Evolutionary conservation across 2,797 vertebrate genomes (phyloP), one percentile per base, ranked within the genome.

Genomic region (Trachurus trachurus): DNA sequence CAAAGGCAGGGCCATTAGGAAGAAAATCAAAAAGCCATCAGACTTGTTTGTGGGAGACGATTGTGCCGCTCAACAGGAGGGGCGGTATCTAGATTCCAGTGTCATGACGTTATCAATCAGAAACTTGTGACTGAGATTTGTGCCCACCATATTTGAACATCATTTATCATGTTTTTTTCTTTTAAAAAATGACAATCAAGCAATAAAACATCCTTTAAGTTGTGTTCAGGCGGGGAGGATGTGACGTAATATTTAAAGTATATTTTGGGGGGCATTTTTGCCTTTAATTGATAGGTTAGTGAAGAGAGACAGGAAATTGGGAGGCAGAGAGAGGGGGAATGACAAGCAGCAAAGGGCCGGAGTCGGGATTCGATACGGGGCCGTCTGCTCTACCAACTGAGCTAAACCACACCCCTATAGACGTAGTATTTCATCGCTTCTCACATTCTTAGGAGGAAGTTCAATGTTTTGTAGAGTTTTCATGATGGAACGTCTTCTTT

Each of bases 1-100:
- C 87, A 89, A 95, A 83, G 83, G 89, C 90, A 89, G 85, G 65
- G 87, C 78, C 52, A 54, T 92, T 86, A 69, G 71, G 78, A 42
- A 68, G 83, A 86, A 87, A 89, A 95, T 95, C 90, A 93, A 93
- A 94, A 94, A 91, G 89, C 92, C 93, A 94, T 95, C 91, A 92
- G 81, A 88, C 92, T 89, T 83, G 92, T 91, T 91, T 89, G 89
- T 82, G 81, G 84, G 88, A 66, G 85, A 81, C 50, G 61, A 74
- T 89, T 80, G 81, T 69, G 77, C 42, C 76, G 76, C 87, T 81
- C 84, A 84, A 74, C 79, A 68, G 87, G 83, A 70, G 76, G 69
- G 71, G 29, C 19, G 0, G 59, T 49, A 21, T 70, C 69, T 70
- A 68, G 59, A 87, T 60, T 78, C 56, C 42, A 56, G 34, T 1